These are phyloP conservation scores for Cavia porcellus DNA, from an alignment of 2,113 vertebrate species.

Conservation along the genomic window DNA sequence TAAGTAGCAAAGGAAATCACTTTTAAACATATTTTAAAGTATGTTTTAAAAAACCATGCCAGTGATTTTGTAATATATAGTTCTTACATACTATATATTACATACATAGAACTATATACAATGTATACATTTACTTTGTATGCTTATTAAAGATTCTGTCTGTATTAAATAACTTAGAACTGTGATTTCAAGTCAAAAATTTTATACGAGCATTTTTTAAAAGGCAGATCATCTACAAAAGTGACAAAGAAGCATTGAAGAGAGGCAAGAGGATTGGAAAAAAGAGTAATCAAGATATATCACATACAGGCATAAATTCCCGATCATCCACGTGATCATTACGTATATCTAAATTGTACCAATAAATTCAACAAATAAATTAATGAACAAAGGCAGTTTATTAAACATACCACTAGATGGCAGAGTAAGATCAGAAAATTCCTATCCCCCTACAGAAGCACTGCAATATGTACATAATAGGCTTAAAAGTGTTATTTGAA, in stretches of 20 bases:
- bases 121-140: neutral
- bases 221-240: neutral
- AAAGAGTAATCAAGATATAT: neutral
- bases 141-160: neutral
- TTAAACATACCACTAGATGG: slow-evolving; percentile 85
- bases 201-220: neutral
- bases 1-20: slow-evolving; percentile 27
- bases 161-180: neutral
- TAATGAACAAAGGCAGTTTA: neutral
- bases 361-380: neutral
- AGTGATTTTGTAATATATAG: fast-evolving
- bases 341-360: neutral
- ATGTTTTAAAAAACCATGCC: neutral
- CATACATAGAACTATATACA: neutral
- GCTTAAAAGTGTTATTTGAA: neutral
- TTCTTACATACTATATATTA: too few species aligned
- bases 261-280: neutral
- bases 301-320: neutral
- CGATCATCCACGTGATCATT: neutral
- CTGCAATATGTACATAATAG: neutral
- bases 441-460: neutral
- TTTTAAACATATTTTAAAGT: neutral
- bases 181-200: neutral
- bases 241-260: neutral
- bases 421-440: slow-evolving; percentile 85